These are phyloP conservation scores for Malacoraja senta DNA, from an alignment of 2,797 vertebrate genomes.

Conservation along the genomic window DNA sequence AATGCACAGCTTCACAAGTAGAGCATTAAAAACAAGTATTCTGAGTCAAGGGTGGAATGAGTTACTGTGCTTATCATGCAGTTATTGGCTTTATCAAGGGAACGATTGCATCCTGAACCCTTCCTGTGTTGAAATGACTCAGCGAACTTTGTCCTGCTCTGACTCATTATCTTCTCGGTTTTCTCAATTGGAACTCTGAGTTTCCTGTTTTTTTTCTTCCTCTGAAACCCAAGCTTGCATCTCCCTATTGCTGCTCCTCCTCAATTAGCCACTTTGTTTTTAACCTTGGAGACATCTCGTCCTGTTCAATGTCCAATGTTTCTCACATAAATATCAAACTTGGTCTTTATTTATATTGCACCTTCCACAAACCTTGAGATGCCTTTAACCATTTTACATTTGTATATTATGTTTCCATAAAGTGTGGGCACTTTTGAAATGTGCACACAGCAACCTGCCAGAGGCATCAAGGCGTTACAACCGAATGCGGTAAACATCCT, in stretches of 20 bases:
- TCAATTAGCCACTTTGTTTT: not conserved
- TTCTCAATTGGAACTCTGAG: not conserved
- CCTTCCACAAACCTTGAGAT: too few species aligned
- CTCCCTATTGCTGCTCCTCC: not conserved
- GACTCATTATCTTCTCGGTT: not conserved
- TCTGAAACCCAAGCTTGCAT: not conserved
- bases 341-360: too few species aligned
- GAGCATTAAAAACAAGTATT: not conserved
- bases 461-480: not conserved
- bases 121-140: slow-evolving; percentile 26
- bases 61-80: not conserved
- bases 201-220: not conserved
- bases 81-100: not conserved
- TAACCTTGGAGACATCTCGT: not conserved
- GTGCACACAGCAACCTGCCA: not conserved
- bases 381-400: not conserved
- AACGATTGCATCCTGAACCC: slow-evolving; percentile 15
- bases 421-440: not conserved
- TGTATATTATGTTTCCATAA: too few species aligned
- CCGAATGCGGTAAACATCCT: too few species aligned
- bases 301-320: not conserved
- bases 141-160: not conserved
- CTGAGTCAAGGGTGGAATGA: not conserved
- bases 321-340: too few species aligned
- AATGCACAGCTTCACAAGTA: not conserved